Conservation (phyloP, 1,140 invertebrate species). For the Nephotettix cincticeps region DNA sequence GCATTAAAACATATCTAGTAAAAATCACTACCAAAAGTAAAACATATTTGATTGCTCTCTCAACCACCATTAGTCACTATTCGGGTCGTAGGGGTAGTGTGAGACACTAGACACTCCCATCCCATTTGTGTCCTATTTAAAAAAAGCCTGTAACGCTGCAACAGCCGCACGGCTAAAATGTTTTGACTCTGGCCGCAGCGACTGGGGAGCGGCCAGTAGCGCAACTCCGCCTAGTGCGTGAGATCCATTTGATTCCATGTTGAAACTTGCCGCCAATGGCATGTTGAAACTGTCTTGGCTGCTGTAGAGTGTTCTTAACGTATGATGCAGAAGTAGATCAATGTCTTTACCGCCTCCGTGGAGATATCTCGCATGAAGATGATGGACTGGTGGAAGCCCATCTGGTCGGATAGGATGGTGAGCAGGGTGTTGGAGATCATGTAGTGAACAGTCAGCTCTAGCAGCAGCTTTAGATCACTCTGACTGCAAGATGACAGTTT, state of each 20-base stretch:
- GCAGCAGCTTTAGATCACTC: neutral
- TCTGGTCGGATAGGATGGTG: conserved; percentile 1
- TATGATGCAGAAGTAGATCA: neutral
- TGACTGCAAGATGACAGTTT: conserved; percentile 2
- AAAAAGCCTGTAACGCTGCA: too few relatives aligned
- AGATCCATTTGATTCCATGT: neutral
- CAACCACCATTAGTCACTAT: too few relatives aligned
- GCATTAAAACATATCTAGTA: too few relatives aligned
- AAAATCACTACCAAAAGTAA: too few relatives aligned
- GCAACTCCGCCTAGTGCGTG: neutral
- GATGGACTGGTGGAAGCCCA: conserved; percentile 7
- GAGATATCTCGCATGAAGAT: neutral
- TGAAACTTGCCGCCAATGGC: neutral
- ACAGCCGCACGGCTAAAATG: too few relatives aligned
- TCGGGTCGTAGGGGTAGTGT: too few relatives aligned
- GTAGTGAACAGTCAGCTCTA: conserved; percentile 1
- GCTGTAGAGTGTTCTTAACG: neutral
- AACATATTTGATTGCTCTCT: too few relatives aligned
- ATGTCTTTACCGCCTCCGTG: neutral
- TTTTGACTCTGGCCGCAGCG: too few relatives aligned
- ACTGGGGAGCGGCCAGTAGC: neutral
- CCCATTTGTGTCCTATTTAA: too few relatives aligned
- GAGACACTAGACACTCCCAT: too few relatives aligned
- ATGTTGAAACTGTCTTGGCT: neutral
- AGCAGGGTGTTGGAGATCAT: conserved; percentile 1